These are phyloP conservation scores for Dicentrarchus labrax DNA, from an alignment of 2,113 vertebrate genomes.

Conservation along the genomic window DNA sequence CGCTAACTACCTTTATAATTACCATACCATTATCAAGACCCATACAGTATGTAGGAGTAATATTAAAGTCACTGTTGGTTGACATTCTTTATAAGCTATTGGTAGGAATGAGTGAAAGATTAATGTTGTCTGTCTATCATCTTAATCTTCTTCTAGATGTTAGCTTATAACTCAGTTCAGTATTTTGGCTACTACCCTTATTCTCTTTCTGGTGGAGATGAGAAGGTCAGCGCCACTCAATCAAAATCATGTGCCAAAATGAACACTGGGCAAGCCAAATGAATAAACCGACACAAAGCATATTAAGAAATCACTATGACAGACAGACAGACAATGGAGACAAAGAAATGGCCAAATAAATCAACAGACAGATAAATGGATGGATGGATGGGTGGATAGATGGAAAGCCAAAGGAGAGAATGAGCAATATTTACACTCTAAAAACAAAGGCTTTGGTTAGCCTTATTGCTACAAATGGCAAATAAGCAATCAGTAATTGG, in stretches of 20 bases:
- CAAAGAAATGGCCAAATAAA: conserved; percentile 38
- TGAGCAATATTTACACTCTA: conserved; percentile 53
- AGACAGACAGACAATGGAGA: conserved; percentile 56
- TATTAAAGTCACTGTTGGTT: not conserved
- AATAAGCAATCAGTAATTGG: not conserved
- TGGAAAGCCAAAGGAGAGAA: conserved; percentile 75
- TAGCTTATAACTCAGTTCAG: not conserved
- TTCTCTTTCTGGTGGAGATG: not conserved
- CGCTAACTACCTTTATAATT: too few relatives aligned
- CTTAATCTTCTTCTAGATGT: not conserved
- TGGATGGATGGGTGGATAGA: conserved; percentile 46
- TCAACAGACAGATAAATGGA: conserved; percentile 50
- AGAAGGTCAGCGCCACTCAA: conserved; percentile 23
- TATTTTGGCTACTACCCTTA: not conserved
- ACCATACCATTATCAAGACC: not conserved
- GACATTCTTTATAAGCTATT: not conserved
- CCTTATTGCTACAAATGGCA: conserved; percentile 15
- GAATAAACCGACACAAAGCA: conserved; percentile 35
- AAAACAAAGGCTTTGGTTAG: conserved; percentile 13
- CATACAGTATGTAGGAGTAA: not conserved
- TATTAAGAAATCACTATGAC: conserved; percentile 48
- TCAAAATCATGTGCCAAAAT: conserved; percentile 14
- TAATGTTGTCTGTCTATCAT: not conserved
- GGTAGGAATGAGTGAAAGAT: not conserved
- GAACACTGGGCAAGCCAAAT: conserved; percentile 33